Base-by-base conservation (phyloP, 2,113 vertebrate species). In the Tylochromis polylepis region DNA sequence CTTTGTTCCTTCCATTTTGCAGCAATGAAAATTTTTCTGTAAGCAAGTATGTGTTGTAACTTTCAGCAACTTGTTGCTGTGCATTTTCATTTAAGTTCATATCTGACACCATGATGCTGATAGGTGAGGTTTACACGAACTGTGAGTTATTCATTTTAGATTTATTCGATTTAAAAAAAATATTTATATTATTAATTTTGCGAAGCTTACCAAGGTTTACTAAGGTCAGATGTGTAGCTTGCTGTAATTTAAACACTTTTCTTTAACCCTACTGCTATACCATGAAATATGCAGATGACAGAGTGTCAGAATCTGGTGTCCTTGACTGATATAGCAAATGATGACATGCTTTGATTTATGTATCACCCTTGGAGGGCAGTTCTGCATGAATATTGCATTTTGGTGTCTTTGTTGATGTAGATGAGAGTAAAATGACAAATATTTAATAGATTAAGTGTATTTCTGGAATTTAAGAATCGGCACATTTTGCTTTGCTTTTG, bases 91-190 rank as follows among this genome's bases (percentile, higher is more conserved):
- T 78, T 12, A 18, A 85, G 65, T 27, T 43, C 59, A 59, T 8
- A 11, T 78, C 20, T 65, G 83, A 70, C 85, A 14, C 16, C 27
- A 24, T 70, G 72, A 85, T 85, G 82, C 77, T 90, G 88, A 90
- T 86, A 62, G 85, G 92, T 90, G 85, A 88, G 70, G 5, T 92
- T 87, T 83, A 5, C 58, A 79, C 89, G 38, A 80, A 58, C 49
- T 9, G 12, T 82, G 87, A 82, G 31, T 70, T 72, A 78, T 84
- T 88, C 53, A 29, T 77, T 34, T 38, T 8, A 38, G 79, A 82
- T 67, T 43, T 24, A 65, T 9, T 43, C 7, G 27, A 18, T 4
- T 4, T 34, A 2, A 0, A 24, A 3, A 36, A 34, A 38, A 4
- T 5, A n/a, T n/a, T n/a, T n/a, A n/a, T 67, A 38, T 38, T 58